A percentile compares a stretch with the other conserved stretches of the same genome.
Evolutionary conservation across 2,113 vertebrate species (phyloP).

Genomic region (Eonycteris spelaea): DNA sequence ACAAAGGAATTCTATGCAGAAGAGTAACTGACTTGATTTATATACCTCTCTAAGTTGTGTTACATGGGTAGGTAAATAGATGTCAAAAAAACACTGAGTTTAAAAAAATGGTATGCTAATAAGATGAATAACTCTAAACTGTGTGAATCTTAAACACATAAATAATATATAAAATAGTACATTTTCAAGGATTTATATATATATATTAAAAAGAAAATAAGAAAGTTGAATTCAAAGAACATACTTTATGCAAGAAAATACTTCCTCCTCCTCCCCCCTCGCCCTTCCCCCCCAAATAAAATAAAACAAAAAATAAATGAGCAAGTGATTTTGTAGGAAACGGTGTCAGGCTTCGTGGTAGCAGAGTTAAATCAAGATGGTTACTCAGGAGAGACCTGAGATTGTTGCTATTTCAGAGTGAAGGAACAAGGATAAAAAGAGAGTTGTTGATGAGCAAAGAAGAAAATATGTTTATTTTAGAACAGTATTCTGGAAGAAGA

Average conservation of each 20-base stretch:
- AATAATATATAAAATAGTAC: not conserved
- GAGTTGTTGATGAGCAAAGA: not conserved
- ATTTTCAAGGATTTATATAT: not conserved
- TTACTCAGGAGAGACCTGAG: not conserved
- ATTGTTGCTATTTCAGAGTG: not conserved
- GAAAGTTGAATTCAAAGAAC: not conserved
- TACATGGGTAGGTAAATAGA: not conserved
- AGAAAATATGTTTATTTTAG: not conserved
- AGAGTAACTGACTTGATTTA: not conserved
- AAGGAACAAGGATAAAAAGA: not conserved
- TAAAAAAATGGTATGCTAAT: not conserved
- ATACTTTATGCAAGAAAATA: not conserved
- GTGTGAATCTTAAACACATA: not conserved
- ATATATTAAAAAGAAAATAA: not conserved
- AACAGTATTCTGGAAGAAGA: not conserved
- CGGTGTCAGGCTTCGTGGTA: not conserved
- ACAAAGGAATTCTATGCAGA: not conserved
- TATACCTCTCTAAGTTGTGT: not conserved
- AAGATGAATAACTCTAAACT: not conserved
- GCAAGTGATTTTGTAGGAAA: not conserved
- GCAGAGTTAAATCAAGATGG: not conserved
- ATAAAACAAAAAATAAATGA: not conserved
- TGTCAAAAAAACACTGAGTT: not conserved
- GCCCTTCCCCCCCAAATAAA: not conserved
- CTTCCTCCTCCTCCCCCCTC: too few relatives aligned